Base-by-base conservation (phyloP, 1,140 invertebrate species). In the Drosophila carrolli region DNA sequence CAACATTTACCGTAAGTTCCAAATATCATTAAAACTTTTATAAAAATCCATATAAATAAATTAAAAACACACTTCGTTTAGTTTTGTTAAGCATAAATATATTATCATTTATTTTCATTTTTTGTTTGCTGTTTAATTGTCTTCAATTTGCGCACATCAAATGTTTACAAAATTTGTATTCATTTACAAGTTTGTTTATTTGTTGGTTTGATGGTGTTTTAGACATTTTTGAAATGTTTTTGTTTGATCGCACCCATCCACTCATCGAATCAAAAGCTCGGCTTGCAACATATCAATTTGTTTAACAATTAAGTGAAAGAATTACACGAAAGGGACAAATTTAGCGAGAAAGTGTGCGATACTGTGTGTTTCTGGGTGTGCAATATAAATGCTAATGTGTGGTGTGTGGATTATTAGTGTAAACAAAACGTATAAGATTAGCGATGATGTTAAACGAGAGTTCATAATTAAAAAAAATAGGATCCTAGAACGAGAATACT, bases 71-170 rank as follows among this genome's bases (percentile, higher is more conserved):
- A 43, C 23, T 5, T 50, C 6, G 10, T 67, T 76, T 75, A 72
- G 79, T 86, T 82, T 83, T 79, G 82, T 86, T 86, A 89, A 80
- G 75, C 84, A 83, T 86, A 83, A 83, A 83, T 89, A 83, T 89
- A 67, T 65, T 59, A 68, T 44, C 37, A 43, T 66, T 67, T 63
- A 66, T 65, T 65, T 46, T 13, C 1, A 10, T 50, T 62, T 63
- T 38, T n/a, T 75, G 66, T 75, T 19, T 60, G 32, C 70, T 59
- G 63, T 74, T 44, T 58, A 59, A 46, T 57, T 54, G 60, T 47
- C 43, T 70, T 44, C 16, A 60, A 50, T 71, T 58, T 44, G 63
- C 68, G 51, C 75, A 59, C 43, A 61, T 65, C 51, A 73, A 81
- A 86, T 75, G 82, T 75, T 78, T 86, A 88, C 82, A 86, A 86